These are phyloP conservation scores for Atopsyche davidsoni DNA, from an alignment of 1,140 invertebrate species.

Conservation along the genomic window DNA sequence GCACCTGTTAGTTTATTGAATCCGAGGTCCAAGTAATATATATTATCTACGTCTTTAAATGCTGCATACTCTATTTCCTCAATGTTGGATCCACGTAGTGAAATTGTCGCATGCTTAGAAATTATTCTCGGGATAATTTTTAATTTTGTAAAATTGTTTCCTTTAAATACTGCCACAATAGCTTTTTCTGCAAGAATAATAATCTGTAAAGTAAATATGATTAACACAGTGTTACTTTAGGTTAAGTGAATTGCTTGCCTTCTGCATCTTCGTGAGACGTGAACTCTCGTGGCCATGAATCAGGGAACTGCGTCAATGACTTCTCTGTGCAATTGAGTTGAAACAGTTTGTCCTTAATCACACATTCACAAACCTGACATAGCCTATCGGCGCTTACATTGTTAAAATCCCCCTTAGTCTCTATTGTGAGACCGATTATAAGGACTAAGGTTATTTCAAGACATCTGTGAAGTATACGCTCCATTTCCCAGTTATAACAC, in stretches of 20 bases:
- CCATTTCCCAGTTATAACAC: no score
- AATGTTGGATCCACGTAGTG: slow-evolving; percentile 46
- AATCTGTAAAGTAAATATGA: background rate
- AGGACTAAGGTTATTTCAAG: no score
- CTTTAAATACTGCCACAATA: slow-evolving; percentile 40
- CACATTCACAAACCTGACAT: no score
- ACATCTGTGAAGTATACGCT: no score
- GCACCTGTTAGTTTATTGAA: slow-evolving; percentile 60
- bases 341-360: slow-evolving; percentile 26
- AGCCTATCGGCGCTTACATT: no score
- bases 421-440: no score
- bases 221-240: no score
- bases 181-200: slow-evolving; percentile 35
- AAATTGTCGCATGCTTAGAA: slow-evolving; percentile 37
- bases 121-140: slow-evolving; percentile 35
- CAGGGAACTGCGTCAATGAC: background rate
- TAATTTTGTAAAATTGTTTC: slow-evolving; percentile 41
- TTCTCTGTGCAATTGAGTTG: background rate
- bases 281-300: slow-evolving; percentile 10
- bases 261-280: slow-evolving; percentile 6
- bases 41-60: slow-evolving; percentile 57
- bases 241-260: background rate
- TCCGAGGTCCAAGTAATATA: slow-evolving; percentile 66
- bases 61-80: slow-evolving; percentile 53
- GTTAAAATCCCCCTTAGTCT: no score